phyloP scores from a whole-genome alignment of 2,888 invertebrate genomes.

The Habroteleia sp. region DNA sequence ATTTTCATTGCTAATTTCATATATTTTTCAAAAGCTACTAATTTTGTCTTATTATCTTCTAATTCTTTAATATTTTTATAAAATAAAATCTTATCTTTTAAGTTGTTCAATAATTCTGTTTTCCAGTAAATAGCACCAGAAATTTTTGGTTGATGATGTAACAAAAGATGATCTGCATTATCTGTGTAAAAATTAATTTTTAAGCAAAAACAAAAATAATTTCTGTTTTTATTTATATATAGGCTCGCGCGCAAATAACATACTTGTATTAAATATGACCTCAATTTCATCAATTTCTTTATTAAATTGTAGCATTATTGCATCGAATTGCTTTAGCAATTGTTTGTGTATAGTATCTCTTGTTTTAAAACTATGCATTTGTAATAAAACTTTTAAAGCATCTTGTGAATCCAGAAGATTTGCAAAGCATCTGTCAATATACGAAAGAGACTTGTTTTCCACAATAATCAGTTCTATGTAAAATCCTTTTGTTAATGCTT shows the following conservation, averaged over 20 bases:
- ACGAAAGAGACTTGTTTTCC: conserved; percentile 91
- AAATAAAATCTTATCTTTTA: conserved; percentile 90
- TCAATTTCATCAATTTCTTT: conserved; percentile 90
- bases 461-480: conserved; percentile 87
- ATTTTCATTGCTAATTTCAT: conserved; percentile 88
- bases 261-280: conserved; percentile 85
- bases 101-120: conserved; percentile 88
- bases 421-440: conserved; percentile 93
- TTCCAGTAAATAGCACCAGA: conserved; percentile 94
- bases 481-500: conserved; percentile 89
- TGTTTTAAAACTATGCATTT: conserved; percentile 90
- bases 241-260: conserved; percentile 64
- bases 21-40: conserved; percentile 90
- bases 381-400: conserved; percentile 89
- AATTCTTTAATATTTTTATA: conserved; percentile 89
- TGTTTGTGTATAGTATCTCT: conserved; percentile 87
- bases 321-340: conserved; percentile 90
- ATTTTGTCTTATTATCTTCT: conserved; percentile 87
- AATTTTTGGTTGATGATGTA: conserved; percentile 89
- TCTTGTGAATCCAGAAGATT: conserved; percentile 91
- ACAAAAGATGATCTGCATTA: conserved; percentile 86
- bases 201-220: too few relatives aligned
- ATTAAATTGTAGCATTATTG: conserved; percentile 91
- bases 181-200: conserved; percentile 78
- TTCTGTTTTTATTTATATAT: too few relatives aligned